Percentiles rank a stretch among this genome's conserved stretches.
Evolutionary conservation across 2,888 invertebrate species (phyloP).

Genomic region (Lamellibrachia satsuma): DNA sequence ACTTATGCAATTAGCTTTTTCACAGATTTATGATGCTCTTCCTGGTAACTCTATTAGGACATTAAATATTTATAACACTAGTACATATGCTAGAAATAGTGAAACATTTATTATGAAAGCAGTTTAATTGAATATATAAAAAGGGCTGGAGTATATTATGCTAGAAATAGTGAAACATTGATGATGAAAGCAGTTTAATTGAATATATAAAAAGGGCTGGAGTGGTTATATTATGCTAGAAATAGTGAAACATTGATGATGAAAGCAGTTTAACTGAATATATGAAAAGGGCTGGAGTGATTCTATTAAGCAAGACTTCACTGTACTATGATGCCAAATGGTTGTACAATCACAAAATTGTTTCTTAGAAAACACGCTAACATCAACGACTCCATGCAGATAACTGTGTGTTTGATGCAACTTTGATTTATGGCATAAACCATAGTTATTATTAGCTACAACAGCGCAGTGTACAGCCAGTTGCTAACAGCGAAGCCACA

Average conservation of each 20-base stretch:
- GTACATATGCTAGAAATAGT: neutral
- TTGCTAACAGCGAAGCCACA: neutral
- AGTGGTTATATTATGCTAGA: neutral
- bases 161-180: neutral
- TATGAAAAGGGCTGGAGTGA: neutral
- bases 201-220: neutral
- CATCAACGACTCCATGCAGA: neutral
- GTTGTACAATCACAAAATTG: neutral
- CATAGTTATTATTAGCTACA: neutral
- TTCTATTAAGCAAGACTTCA: neutral
- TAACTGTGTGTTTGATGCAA: neutral
- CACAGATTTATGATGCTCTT: neutral
- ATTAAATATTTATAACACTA: neutral
- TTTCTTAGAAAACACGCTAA: neutral
- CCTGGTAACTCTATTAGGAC: neutral
- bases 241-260: neutral
- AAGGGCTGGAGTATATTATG: neutral
- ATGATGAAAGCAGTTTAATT: neutral
- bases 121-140: neutral
- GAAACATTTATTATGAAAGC: neutral
- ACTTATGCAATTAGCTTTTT: neutral
- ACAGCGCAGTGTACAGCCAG: neutral
- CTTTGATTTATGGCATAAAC: neutral
- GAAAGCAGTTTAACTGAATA: neutral
- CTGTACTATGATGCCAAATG: neutral